These are phyloP conservation scores for Tenthredo mesomela DNA, from an alignment of 2,888 invertebrate genomes.

Conservation along the genomic window DNA sequence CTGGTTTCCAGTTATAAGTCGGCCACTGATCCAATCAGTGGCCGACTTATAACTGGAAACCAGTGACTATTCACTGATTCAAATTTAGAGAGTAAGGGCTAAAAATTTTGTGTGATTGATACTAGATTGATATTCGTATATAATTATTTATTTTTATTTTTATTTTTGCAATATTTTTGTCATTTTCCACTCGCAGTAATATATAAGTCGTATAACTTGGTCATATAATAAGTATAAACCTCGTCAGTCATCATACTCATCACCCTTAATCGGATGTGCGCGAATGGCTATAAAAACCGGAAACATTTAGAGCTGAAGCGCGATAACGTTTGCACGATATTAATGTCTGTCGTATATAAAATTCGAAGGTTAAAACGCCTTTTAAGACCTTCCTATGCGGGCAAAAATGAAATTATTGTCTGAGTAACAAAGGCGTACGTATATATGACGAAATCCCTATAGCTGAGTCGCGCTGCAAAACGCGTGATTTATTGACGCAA, in stretches of 20 bases:
- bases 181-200: background rate
- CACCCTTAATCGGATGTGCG: constrained; percentile 13
- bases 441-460: constrained; percentile 8
- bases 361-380: constrained; percentile 16
- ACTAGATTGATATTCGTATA: background rate
- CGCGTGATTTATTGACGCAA: constrained; percentile 33
- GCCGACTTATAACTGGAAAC: too few relatives aligned
- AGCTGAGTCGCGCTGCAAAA: background rate
- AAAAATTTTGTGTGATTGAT: background rate
- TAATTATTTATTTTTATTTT: too few relatives aligned
- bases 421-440: background rate
- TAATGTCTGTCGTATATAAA: background rate
- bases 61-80: too few relatives aligned
- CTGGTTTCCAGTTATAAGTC: too few relatives aligned
- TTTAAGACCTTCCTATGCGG: constrained; percentile 10
- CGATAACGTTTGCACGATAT: constrained; percentile 28
- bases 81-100: background rate
- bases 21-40: too few relatives aligned
- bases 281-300: background rate
- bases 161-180: background rate
- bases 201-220: background rate
- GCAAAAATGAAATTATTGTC: constrained; percentile 16
- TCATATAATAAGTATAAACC: background rate
- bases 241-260: background rate
- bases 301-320: background rate